Base-by-base conservation (phyloP, 2,113 vertebrate genomes). In the Forbesichthys agassizii region DNA sequence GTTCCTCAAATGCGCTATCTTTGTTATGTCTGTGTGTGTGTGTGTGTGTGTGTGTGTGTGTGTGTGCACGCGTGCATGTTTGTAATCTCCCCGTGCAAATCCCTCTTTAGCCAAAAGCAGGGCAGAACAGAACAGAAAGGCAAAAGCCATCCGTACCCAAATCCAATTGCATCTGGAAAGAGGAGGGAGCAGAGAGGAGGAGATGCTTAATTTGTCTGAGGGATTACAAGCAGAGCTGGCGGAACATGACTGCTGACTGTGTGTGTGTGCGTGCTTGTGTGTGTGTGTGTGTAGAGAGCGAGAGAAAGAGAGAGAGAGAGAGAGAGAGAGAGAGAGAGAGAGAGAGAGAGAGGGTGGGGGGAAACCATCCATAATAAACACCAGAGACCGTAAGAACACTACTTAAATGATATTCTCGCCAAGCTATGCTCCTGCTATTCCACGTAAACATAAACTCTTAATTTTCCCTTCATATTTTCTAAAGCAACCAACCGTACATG, bases 121-220 rank as follows among this genome's bases (percentile, higher is more conserved):
- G 71, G 70, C 78, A 83, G 79, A 83, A 81, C 73, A 75, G 71
- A 79, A 70, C 64, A 79, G 66, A 75, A 85, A 81, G 55, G 68
- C 71, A 49, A 83, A 83, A 85, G 81, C 75, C 80, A 72, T 85
- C 80, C 83, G 82, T 83, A 87, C 81, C 78, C 83, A 81, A 87
- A 83, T 85, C 83, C 82, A 87, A 85, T 81, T 87, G 85, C 67
- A 57, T 66, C 69, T 70, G 77, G 70, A 73, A 78, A 65, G 64
- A 78, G 58, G 60, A 53, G 56, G 77, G 80, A 80, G 77, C 80
- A 82, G 83, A 79, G 79, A 81, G 78, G 67, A 86, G 89, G 84
- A 87, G 85, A 64, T 71, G 79, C 87, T 91, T 92, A 79, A 85
- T 87, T 87, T 85, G 78, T 83, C 85, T 80, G 78, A 83, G 73